Base-by-base conservation (phyloP, 2,888 invertebrate species). In the Apocheima hispidaria region DNA sequence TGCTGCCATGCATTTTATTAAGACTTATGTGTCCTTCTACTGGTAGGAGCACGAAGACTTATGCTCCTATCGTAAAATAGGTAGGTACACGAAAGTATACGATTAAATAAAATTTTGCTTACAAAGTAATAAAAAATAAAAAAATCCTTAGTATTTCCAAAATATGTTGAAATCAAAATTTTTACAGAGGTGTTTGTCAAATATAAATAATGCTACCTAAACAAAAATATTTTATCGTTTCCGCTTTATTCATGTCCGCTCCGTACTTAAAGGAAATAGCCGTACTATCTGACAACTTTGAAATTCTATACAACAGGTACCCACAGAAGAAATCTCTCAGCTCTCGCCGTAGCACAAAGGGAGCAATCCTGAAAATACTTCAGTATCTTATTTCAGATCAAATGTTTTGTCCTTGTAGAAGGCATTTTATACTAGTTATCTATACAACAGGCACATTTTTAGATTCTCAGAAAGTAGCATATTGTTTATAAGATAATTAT, bases 341-440 rank as follows among this genome's bases (percentile, higher is more conserved):
- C 30, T 28, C 16, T 7, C 16, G 6, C 30, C n/a, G 20, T 12
- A n/a, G 33, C 30, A 46, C 46, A 46, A 46, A 46, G 46, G 20
- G 18, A 46, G 33, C 30, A 16, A 16, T 12, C 10, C 28, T 20
- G 30, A 30, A 46, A 30, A 46, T n/a, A 30, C 30, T 18, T 23
- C 46, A 30, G 46, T 46, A n/a, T 46, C 46, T n/a, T 30, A 46
- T 46, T 46, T 30, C 46, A 46, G 46, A 46, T 46, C 30, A 30
- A 46, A 46, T 30, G 30, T 46, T 30, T 44, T 46, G 18, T 46
- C 30, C 33, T 20, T 46, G 12, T 16, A 20, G 10, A 30, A 20
- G 20, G 20, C 30, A 30, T 30, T 30, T 46, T 18, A 6, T 46
- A 28, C 44, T 20, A 20, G 1, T 2, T 41, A 41, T 12, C 23